These are phyloP conservation scores for Adelges cooleyi DNA, from an alignment of 1,140 invertebrate genomes.

Conservation along the genomic window DNA sequence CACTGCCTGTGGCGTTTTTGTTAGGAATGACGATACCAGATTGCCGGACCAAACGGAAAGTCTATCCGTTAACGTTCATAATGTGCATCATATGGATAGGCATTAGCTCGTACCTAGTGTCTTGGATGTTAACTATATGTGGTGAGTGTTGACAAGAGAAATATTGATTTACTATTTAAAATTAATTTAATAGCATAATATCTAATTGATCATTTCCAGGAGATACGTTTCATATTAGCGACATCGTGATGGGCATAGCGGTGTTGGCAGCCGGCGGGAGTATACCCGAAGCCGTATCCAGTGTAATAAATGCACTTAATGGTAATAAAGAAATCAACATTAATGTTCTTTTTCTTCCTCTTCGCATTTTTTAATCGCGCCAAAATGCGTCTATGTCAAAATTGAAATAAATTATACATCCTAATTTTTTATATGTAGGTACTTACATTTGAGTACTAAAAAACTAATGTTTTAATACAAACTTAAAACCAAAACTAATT, in stretches of 20 bases:
- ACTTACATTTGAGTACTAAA: too few species aligned
- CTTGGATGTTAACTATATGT: constrained; percentile 60
- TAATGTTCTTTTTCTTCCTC: neutral
- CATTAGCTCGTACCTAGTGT: constrained; percentile 49
- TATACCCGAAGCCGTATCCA: constrained; percentile 76
- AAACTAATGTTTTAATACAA: too few species aligned
- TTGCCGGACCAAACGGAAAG: constrained; percentile 44
- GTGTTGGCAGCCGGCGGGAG: constrained; percentile 76
- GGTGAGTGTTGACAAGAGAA: constrained; percentile 39
- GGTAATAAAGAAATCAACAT: constrained; percentile 38
- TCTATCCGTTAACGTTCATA: constrained; percentile 49
- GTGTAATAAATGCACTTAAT: constrained; percentile 63
- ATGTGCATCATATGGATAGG: constrained; percentile 59
- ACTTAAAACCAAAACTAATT: too few species aligned
- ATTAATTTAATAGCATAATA: too few species aligned
- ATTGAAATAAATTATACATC: too few species aligned
- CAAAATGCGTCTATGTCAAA: too few species aligned
- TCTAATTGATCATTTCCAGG: too few species aligned
- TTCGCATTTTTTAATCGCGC: neutral
- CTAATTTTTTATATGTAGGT: too few species aligned
- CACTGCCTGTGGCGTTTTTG: constrained; percentile 55
- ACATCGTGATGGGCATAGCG: constrained; percentile 82
- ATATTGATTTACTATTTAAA: constrained; percentile 10
- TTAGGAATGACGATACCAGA: constrained; percentile 64
- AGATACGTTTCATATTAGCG: constrained; percentile 61